These are phyloP conservation scores for Automeris io DNA, from an alignment of 2,888 invertebrate genomes.

Conservation along the genomic window DNA sequence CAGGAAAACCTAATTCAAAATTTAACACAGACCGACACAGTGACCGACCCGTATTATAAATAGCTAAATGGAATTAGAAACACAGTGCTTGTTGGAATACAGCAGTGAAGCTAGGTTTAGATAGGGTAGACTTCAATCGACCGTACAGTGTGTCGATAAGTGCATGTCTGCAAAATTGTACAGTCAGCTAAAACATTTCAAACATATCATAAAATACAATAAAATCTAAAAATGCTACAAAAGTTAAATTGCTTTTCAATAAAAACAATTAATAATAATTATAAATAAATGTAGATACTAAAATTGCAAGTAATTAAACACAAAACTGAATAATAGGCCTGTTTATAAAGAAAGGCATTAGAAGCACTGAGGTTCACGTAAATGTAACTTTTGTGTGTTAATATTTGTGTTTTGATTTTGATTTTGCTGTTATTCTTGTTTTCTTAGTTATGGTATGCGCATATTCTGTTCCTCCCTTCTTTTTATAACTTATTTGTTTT, in stretches of 20 bases:
- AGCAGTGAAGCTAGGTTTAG: constrained; percentile 40
- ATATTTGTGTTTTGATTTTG: too few species aligned
- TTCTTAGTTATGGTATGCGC: too few species aligned
- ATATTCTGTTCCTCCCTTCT: too few species aligned
- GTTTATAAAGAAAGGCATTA: too few species aligned
- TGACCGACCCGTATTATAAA: constrained; percentile 9
- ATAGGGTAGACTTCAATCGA: constrained; percentile 51
- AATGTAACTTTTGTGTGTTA: too few species aligned
- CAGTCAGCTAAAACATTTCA: constrained; percentile 19
- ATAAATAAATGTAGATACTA: background rate
- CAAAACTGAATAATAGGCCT: too few species aligned
- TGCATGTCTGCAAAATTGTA: constrained; percentile 30
- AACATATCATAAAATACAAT: too few species aligned
- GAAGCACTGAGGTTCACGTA: too few species aligned
- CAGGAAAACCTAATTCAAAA: background rate
- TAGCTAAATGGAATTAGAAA: background rate
- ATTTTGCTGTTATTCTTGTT: too few species aligned
- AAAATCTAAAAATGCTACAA: too few species aligned
- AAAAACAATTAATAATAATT: constrained; percentile 1
- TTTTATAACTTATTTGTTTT: too few species aligned
- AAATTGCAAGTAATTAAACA: background rate
- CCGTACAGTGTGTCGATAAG: constrained; percentile 47
- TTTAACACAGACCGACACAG: constrained; percentile 1
- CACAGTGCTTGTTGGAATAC: constrained; percentile 28
- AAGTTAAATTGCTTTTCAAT: constrained; percentile 18